Evolutionary conservation across 2,797 vertebrate species (phyloP).

Genomic region (Pelobates cultripes): DNA sequence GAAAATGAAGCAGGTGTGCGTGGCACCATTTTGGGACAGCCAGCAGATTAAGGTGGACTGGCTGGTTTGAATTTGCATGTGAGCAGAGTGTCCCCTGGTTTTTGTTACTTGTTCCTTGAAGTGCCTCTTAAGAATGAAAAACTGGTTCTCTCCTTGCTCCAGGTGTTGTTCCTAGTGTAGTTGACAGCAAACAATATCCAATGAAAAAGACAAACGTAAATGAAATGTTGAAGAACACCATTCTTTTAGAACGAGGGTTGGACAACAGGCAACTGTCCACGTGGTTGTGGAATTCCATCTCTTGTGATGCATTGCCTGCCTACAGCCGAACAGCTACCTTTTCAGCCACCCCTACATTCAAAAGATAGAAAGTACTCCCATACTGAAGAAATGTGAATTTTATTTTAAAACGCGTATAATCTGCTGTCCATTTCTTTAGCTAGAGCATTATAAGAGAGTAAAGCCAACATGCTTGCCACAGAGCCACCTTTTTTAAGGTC

Average conservation of each 20-base stretch:
- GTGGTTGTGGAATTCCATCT: no score
- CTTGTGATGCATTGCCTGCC: no score
- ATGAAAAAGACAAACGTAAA: neutral
- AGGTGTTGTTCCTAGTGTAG: slow-evolving; percentile 18
- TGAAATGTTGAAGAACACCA: neutral
- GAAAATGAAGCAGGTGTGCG: neutral
- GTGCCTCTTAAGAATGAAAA: slow-evolving; percentile 50
- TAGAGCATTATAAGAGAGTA: neutral
- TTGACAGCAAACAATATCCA: neutral
- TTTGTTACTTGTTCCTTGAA: slow-evolving; percentile 48
- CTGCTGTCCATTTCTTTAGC: neutral
- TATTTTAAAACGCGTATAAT: neutral
- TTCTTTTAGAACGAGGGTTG: neutral
- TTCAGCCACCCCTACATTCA: no score
- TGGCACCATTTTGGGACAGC: neutral
- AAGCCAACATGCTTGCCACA: neutral
- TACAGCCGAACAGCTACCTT: no score
- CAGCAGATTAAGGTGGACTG: neutral
- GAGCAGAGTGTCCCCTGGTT: slow-evolving; percentile 13
- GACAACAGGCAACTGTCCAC: no score
- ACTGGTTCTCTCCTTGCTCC: slow-evolving; percentile 32
- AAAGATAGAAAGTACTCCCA: neutral
- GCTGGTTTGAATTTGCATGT: slow-evolving; percentile 28
- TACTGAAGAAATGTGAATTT: neutral
- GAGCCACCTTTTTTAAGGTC: neutral